Evolutionary conservation across 2,113 vertebrate genomes (phyloP).

Genomic region (Oreochromis spilurus): DNA sequence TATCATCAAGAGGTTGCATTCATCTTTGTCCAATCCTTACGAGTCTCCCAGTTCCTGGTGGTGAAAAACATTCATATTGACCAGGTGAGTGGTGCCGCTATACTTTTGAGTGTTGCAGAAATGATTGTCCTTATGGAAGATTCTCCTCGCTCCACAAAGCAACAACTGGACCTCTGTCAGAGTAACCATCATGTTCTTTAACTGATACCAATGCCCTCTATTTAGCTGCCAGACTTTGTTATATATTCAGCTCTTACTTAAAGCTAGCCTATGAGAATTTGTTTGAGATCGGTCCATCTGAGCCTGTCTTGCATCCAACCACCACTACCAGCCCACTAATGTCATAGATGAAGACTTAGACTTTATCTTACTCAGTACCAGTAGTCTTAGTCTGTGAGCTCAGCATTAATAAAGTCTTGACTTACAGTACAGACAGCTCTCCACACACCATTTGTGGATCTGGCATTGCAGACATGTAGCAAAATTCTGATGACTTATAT

Average conservation of each 20-base stretch:
- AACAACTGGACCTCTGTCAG: background rate
- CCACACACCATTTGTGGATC: background rate
- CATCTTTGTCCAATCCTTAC: background rate
- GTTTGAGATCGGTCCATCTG: background rate
- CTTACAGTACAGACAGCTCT: background rate
- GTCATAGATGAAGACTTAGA: background rate
- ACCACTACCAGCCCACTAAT: background rate
- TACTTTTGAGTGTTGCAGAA: background rate
- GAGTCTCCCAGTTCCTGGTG: accelerated
- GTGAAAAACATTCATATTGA: background rate
- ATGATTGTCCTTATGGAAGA: background rate
- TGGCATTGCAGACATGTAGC: background rate
- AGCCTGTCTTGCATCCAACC: background rate
- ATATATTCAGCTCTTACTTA: background rate
- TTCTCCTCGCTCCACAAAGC: background rate
- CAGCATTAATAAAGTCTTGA: too few species aligned
- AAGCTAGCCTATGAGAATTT: background rate
- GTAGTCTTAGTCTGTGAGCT: too few species aligned
- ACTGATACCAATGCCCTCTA: background rate
- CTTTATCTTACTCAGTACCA: background rate
- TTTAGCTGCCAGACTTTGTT: background rate
- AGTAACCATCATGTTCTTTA: background rate
- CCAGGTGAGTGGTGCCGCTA: background rate
- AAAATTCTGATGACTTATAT: background rate
- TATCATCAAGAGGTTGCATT: background rate